phyloP scores from a whole-genome alignment of 2,113 vertebrate species.

The Crocuta crocuta region DNA sequence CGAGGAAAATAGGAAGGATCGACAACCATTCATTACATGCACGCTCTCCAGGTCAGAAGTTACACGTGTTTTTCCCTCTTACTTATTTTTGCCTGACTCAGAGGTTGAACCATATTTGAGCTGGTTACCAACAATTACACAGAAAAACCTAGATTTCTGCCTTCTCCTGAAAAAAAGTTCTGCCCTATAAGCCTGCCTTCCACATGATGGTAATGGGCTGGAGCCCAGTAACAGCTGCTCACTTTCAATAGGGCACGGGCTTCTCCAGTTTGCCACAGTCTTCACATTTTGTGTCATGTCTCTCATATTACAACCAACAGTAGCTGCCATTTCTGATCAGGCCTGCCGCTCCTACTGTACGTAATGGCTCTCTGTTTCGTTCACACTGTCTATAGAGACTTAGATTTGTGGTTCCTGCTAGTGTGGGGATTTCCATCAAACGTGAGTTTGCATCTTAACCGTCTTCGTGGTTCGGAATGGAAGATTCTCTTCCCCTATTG shows the following conservation, averaged over 20 bases:
- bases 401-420: background rate
- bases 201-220: background rate
- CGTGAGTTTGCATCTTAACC: background rate
- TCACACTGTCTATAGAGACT: background rate
- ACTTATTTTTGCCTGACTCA: background rate
- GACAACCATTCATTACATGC: background rate
- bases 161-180: background rate
- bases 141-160: slow-evolving; percentile 20
- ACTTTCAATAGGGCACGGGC: rapidly evolving
- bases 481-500: background rate
- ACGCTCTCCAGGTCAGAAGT: background rate
- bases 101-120: background rate
- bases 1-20: background rate
- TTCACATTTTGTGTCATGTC: background rate
- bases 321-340: background rate
- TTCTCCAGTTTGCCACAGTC: background rate
- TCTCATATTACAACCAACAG: background rate
- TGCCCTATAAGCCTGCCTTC: background rate
- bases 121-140: background rate
- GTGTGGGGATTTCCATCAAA: background rate
- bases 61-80: background rate
- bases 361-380: background rate
- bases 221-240: background rate
- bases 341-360: background rate
- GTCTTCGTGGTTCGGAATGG: background rate